Evolutionary conservation across 2,888 invertebrate genomes (phyloP).

Genomic region (Aphrophora alni): DNA sequence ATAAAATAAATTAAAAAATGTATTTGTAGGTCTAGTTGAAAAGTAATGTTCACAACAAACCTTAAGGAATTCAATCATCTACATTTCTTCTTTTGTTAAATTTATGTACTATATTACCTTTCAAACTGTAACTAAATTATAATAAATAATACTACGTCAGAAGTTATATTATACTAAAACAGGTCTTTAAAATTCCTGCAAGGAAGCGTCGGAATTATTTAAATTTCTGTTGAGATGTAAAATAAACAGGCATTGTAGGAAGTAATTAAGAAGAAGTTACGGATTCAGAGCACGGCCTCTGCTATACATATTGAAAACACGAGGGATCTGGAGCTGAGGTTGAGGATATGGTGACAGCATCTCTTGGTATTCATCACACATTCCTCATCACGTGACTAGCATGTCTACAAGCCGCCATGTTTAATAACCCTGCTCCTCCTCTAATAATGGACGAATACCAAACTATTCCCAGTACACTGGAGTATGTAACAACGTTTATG

Average conservation of each 20-base stretch:
- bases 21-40: too few relatives aligned
- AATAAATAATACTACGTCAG: too few relatives aligned
- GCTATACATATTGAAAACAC: not conserved
- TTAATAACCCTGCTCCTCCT: not conserved
- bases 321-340: too few relatives aligned
- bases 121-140: too few relatives aligned
- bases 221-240: not conserved
- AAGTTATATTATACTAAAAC: too few relatives aligned
- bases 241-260: not conserved
- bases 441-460: not conserved
- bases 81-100: too few relatives aligned
- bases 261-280: not conserved
- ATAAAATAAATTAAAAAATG: too few relatives aligned
- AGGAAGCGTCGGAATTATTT: not conserved
- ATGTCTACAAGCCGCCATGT: constrained; percentile 1
- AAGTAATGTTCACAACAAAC: too few relatives aligned
- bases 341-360: not conserved
- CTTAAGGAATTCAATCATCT: too few relatives aligned
- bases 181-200: not conserved
- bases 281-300: not conserved
- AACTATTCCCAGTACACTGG: not conserved
- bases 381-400: not conserved
- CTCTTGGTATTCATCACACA: constrained; percentile 4
- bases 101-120: too few relatives aligned
- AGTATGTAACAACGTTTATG: too few relatives aligned